Evolutionary conservation across 2,888 invertebrate genomes (phyloP), one percentile per base, ranked within the genome.

Genomic region (Lithophane semibrunnea): DNA sequence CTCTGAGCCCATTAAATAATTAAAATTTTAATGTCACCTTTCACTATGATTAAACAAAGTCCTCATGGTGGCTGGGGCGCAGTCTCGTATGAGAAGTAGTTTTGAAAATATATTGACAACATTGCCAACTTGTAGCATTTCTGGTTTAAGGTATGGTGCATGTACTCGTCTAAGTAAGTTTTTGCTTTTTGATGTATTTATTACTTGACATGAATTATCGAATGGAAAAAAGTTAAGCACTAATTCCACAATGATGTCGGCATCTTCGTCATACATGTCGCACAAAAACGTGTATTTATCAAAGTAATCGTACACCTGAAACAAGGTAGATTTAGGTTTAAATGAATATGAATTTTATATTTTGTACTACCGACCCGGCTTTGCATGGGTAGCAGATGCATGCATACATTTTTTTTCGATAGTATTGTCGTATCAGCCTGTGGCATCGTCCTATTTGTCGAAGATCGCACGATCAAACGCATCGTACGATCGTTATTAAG

Each of bases 191-290:
- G 96, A 96, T 12, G 97, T 88, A 88, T 98, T 97, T 87, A 97
- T 97, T 94, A 99, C 97, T 97, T 99, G 99, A 49, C 99, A 97
- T 0, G 98, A 98, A 89, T 97, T 97, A 92, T 99, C 99, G 74
- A 97, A 97, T 1, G 98, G 98, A 92, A 97, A 98, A 93, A 97
- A 99, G 86, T 98, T 97, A 64, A 99, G 95, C 79, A 97, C 95
- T 92, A 98, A 98, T 85, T 97, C 97, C 84, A 98, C 97, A 7
- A 98, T 95, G 72, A 98, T 95, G 44, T 97, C 97, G 0, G 98
- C 97, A 80, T 98, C 97, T 88, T 97, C 97, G 90, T 99, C 98
- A 92, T 97, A 98, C 99, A 99, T 99, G 94, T 99, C 98, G 47
- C 98, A 98, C 66, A 97, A 91, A 93, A 98, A 98, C 24, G 95